These are phyloP conservation scores for Rambutsinella grinnellia DNA, from an alignment of 2,888 invertebrate species.

Conservation along the genomic window DNA sequence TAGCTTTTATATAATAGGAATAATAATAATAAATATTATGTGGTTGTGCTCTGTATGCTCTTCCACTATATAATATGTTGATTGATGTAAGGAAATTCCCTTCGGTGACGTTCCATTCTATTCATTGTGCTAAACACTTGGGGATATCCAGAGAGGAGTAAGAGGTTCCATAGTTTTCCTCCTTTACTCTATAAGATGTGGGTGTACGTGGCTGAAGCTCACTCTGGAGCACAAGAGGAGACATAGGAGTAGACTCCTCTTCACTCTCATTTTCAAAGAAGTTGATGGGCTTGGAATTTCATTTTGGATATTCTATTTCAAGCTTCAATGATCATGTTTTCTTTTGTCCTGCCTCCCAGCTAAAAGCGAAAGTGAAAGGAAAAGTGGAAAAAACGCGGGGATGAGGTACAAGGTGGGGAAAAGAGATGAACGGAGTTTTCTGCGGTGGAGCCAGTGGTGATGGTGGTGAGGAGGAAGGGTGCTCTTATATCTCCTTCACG, in stretches of 20 bases:
- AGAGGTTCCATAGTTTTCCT: slow-evolving; percentile 27
- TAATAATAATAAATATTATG: background rate
- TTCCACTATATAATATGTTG: slow-evolving; percentile 45
- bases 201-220: background rate
- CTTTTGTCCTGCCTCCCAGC: slow-evolving; percentile 58
- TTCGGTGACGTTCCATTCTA: slow-evolving; percentile 58
- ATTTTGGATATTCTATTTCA: slow-evolving; percentile 60
- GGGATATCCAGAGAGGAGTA: slow-evolving; percentile 47
- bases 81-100: slow-evolving; percentile 58
- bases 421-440: slow-evolving; percentile 26
- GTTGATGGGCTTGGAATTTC: slow-evolving; percentile 60
- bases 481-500: background rate
- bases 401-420: slow-evolving; percentile 11
- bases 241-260: slow-evolving; percentile 45
- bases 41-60: background rate
- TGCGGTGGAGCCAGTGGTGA: slow-evolving; percentile 10
- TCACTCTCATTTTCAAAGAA: slow-evolving; percentile 59
- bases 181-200: background rate
- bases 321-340: slow-evolving; percentile 60
- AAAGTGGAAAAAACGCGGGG: slow-evolving; percentile 40
- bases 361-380: slow-evolving; percentile 48
- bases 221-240: background rate
- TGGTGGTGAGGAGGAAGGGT: background rate
- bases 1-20: background rate
- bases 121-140: slow-evolving; percentile 58